Conservation (phyloP, 2,797 vertebrate genomes). For the Urophycis tenuis region DNA sequence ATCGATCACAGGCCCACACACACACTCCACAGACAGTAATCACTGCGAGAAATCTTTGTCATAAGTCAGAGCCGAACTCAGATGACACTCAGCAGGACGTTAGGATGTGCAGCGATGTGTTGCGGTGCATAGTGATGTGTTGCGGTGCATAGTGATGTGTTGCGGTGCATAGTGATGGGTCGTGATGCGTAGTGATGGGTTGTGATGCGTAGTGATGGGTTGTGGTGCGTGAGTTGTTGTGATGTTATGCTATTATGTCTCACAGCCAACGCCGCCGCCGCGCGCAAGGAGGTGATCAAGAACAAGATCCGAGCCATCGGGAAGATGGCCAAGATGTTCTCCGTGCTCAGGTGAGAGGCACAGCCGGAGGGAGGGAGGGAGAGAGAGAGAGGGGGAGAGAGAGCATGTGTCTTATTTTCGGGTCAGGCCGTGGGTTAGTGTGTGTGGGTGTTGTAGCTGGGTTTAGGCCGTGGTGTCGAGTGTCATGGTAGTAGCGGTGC, state of each 20-base stretch:
- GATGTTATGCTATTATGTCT: constrained; percentile 25
- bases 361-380: not conserved
- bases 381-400: constrained; percentile 8
- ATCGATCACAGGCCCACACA: too few species aligned
- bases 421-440: too few species aligned
- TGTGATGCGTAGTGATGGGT: not conserved
- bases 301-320: constrained; percentile 82
- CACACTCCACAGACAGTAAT: too few species aligned
- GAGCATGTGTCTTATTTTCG: not conserved
- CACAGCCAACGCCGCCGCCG: constrained; percentile 76
- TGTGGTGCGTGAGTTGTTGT: not conserved
- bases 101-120: too few species aligned
- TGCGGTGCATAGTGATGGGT: not conserved
- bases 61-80: too few species aligned
- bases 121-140: not conserved
- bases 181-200: not conserved
- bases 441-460: not conserved
- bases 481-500: too few species aligned
- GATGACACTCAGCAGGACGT: too few species aligned
- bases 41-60: too few species aligned
- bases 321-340: constrained; percentile 83
- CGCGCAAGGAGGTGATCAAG: constrained; percentile 77
- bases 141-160: not conserved
- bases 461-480: not conserved
- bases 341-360: constrained; percentile 70